Evolutionary conservation across 1,140 invertebrate genomes (phyloP).

Genomic region (Phortica variegata): DNA sequence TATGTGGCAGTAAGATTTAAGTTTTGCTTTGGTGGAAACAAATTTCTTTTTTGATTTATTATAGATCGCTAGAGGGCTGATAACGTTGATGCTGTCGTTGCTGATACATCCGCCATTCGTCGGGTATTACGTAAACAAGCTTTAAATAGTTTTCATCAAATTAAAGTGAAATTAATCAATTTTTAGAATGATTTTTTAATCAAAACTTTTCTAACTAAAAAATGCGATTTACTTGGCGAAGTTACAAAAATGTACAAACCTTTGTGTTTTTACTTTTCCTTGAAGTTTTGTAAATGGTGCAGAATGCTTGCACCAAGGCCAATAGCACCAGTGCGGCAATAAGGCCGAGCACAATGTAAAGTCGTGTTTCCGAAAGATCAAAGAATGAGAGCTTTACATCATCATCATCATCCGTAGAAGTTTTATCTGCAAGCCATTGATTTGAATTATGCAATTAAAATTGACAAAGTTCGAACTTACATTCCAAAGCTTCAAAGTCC

Average conservation of each 20-base stretch:
- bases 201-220: no score
- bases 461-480: conserved; percentile 52
- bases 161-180: no score
- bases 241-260: conserved; percentile 59
- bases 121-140: conserved; percentile 57
- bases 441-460: not conserved
- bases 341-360: conserved; percentile 81
- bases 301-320: conserved; percentile 78
- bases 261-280: conserved; percentile 65
- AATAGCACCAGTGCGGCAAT: conserved; percentile 76
- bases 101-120: conserved; percentile 56
- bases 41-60: conserved; percentile 20
- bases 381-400: conserved; percentile 59
- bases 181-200: no score
- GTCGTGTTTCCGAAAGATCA: conserved; percentile 67
- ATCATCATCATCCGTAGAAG: conserved; percentile 38
- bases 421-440: conserved; percentile 29
- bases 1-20: no score
- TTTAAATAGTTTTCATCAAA: conserved; percentile 53
- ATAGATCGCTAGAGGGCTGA: conserved; percentile 56
- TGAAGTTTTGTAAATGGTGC: conserved; percentile 75
- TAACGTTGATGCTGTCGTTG: conserved; percentile 54
- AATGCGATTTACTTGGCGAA: no score
- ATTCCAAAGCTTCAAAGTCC: conserved; percentile 66
- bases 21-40: conserved; percentile 17